Evolutionary conservation across 2,113 vertebrate genomes (phyloP), one percentile per base, ranked within the genome.

Genomic region (Nesogale talazaci): DNA sequence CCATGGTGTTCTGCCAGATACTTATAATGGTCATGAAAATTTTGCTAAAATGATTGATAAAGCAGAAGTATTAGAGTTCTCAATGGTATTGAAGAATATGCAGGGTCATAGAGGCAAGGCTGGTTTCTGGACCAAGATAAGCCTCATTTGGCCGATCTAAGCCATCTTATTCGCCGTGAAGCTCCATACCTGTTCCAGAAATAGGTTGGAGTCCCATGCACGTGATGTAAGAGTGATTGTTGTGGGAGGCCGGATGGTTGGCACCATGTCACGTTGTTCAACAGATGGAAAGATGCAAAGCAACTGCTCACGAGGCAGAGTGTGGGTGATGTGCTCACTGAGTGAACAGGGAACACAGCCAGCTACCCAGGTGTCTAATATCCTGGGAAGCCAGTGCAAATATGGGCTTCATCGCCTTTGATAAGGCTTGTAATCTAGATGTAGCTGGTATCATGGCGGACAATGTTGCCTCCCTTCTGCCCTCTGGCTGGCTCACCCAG

Each of bases 371-470:
- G 98, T 98, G 94, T 98, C 98, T 77, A 98, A 98, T 93, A 98
- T 98, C 95, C 95, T 98, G 96, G 98, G 98, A 98, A 97, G 98
- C 98, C 95, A 98, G 98, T 89, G 98, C 98, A 97, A 98, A 98
- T 97, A 98, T 98, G 98, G 98, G 98, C 97, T 98, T 98, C 97
- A 98, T 98, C 94, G 98, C 98, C 97, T 98, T 98, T 97, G 98
- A 98, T 98, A 98, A 98, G 98, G 98, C 98, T 96, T 98, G 98
- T 96, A 98, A 98, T 98, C 97, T 98, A 97, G 98, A 98, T 69
- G 98, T 98, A 97, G 98, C 98, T 97, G 98, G 98, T 96, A 98
- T 98, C 97, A 98, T 98, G 96, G 98, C 98, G 78, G 98, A 98
- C 97, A 98, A 98, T 97, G 98, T 98, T 94, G 93, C 98, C 96